Conservation (phyloP, 2,113 vertebrate species). For the Lagopus leucura region DNA sequence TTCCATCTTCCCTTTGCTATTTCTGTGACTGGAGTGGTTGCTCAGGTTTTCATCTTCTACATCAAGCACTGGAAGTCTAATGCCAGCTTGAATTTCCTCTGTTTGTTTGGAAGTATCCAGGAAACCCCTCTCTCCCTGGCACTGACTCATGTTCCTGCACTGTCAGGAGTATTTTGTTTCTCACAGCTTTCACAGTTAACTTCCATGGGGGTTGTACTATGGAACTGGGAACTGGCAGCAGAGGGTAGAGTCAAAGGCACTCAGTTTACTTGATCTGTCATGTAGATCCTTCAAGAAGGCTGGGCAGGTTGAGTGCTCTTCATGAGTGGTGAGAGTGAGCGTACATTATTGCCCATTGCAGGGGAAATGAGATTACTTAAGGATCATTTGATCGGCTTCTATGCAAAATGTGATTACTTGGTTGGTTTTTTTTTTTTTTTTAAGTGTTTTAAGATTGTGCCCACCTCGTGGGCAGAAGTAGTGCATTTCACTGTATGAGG, state of each 20-base stretch:
- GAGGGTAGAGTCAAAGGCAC: background rate
- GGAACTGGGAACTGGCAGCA: background rate
- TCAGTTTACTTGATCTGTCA: background rate
- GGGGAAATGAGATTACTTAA: background rate
- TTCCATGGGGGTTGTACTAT: background rate
- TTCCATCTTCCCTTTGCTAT: background rate
- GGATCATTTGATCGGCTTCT: background rate
- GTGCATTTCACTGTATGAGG: background rate
- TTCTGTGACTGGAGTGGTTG: background rate
- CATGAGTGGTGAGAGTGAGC: fast-evolving
- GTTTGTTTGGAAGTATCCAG: background rate
- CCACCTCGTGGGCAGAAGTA: background rate
- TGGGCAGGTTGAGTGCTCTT: background rate
- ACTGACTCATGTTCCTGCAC: background rate
- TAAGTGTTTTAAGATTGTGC: background rate
- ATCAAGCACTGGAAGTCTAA: background rate
- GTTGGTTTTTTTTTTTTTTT: fast-evolving
- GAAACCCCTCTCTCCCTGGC: background rate
- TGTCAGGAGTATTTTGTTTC: background rate
- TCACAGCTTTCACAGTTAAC: background rate
- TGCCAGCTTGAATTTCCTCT: background rate
- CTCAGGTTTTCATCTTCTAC: background rate
- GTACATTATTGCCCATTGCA: background rate
- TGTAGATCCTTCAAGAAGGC: background rate
- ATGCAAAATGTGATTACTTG: background rate